Conservation (phyloP, 2,113 vertebrate genomes). For the Dipodomys ordii region DNA sequence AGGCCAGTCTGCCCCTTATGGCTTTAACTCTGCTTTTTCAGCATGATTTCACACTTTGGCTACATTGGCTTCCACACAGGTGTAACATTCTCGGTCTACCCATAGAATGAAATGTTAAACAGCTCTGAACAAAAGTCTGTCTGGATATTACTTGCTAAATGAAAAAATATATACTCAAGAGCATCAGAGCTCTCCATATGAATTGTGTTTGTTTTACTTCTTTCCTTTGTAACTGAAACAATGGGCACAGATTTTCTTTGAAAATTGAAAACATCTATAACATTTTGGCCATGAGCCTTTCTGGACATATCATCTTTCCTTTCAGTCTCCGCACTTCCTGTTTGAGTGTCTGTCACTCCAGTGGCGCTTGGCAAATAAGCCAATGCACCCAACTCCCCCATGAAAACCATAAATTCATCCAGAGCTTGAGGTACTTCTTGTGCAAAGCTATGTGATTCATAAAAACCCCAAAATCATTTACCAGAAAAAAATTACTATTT, state of each 20-base stretch:
- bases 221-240: constrained; percentile 11
- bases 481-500: background rate
- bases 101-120: background rate
- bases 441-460: background rate
- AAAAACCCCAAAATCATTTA: background rate
- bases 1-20: background rate
- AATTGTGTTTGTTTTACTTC: background rate
- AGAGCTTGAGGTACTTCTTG: background rate
- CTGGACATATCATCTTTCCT: background rate
- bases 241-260: background rate
- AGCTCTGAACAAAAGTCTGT: background rate
- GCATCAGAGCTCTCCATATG: background rate
- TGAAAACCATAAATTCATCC: background rate
- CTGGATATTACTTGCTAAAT: background rate
- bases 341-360: background rate
- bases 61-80: background rate
- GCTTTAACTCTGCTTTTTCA: background rate
- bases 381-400: background rate
- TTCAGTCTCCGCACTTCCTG: background rate
- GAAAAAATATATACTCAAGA: background rate
- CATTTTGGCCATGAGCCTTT: background rate
- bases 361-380: background rate
- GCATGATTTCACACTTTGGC: background rate
- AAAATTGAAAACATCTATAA: background rate
- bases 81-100: background rate